Conservation (phyloP, 2,797 vertebrate species). For the Diceros bicornis region DNA sequence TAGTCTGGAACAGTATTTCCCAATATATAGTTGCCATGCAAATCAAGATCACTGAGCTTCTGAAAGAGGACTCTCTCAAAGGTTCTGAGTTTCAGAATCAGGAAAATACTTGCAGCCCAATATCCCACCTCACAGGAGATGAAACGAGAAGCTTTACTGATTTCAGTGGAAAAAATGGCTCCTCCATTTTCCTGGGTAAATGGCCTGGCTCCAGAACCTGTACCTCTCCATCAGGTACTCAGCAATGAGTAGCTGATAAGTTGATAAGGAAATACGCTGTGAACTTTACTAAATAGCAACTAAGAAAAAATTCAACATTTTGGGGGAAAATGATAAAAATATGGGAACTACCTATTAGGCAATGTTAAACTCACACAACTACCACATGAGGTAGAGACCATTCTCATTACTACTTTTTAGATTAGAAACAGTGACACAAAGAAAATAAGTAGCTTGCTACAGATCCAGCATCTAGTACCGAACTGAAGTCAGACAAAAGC, state of each 20-base stretch:
- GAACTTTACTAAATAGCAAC: neutral
- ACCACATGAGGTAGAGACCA: accelerated
- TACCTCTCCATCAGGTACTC: neutral
- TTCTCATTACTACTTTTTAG: neutral
- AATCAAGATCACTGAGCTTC: conserved; percentile 52
- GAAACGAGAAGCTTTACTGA: neutral
- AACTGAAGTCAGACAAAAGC: neutral
- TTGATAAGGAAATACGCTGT: neutral
- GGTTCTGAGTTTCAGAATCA: neutral
- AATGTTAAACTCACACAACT: neutral
- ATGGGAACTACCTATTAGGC: too few species aligned
- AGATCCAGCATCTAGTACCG: neutral
- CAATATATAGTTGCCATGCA: conserved; percentile 19
- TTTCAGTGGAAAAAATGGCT: neutral
- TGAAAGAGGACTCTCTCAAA: conserved; percentile 9
- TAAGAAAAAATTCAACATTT: neutral
- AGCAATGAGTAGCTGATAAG: neutral
- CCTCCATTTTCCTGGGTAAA: neutral
- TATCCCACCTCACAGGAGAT: neutral
- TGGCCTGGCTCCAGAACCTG: neutral
- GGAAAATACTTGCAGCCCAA: neutral
- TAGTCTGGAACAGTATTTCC: conserved; percentile 57
- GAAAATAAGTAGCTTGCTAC: neutral
- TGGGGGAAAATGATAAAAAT: neutral
- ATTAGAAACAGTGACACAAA: neutral